Evolutionary conservation across 1,140 invertebrate species (phyloP), one percentile per base, ranked within the genome.

Genomic region (Magallana ariakensis): DNA sequence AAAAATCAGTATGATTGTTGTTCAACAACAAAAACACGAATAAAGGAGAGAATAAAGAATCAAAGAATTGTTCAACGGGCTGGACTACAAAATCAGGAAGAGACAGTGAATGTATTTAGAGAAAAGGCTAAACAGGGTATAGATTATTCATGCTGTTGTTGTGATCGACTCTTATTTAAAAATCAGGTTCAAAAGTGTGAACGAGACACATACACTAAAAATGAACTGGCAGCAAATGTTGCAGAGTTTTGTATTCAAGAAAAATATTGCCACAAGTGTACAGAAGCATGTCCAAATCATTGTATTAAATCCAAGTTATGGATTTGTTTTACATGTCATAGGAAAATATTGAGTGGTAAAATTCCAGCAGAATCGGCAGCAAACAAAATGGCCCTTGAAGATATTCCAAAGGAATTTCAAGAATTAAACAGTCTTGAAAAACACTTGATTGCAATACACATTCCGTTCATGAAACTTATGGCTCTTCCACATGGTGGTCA

Each of bases 381-480:
- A 8, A 85, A 85, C 56, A 85, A 85, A 22, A n/a, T 80, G 84
- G 22, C 16, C 13, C 55, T 85, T 13, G 81, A 85, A 58, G 55
- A 70, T 22, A 54, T 85, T 85, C 85, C 85, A 33, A 1, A 80
- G 22, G 75, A 85, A 81, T 19, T 85, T 8, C 19, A 85, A 53
- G 56, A n/a, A 46, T 70, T 85, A 55, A 87, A 85, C 57, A 54
- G 46, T 11, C 19, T 82, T 16, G 87, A 85, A 82, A 55, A 81
- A 66, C 70, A 85, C 33, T 75, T 87, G 56, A 66, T 87, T 80
- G 22, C 87, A 26, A 58, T 80, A 55, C 62, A 62, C 70, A 85
- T 87, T 33, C 83, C 83, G n/a, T 87, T 87, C 55, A 87, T 87
- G 83, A 85, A 87, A 66, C 13, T 87, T n/a, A 16, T 85, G 19